Evolutionary conservation across 1,140 invertebrate genomes (phyloP).

Genomic region (Parasteatoda tepidariorum): DNA sequence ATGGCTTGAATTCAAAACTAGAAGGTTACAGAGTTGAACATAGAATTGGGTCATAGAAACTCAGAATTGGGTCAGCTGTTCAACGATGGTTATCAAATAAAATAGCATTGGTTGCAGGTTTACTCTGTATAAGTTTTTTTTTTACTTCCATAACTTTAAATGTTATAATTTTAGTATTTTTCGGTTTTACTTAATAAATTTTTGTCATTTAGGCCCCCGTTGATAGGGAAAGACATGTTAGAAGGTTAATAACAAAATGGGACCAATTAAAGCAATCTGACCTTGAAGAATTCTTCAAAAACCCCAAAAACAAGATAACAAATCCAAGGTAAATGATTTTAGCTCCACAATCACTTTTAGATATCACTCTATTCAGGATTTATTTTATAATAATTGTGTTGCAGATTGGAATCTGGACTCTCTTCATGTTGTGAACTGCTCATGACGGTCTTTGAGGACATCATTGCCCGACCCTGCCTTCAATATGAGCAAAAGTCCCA

Average conservation of each 20-base stretch:
- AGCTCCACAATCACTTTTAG: conserved; percentile 11
- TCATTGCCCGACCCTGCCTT: conserved; percentile 9
- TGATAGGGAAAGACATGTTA: conserved; percentile 38
- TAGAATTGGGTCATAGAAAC: no score
- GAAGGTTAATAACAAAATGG: conserved; percentile 63
- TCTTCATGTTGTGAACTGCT: conserved; percentile 63
- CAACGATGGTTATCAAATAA: no score
- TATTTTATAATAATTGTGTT: conserved; percentile 53
- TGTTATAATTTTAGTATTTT: background rate
- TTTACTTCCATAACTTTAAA: no score
- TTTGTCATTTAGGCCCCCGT: background rate
- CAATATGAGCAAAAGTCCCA: conserved; percentile 28
- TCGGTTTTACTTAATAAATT: background rate
- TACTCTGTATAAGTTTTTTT: no score
- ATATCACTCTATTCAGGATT: background rate
- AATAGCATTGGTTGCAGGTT: no score
- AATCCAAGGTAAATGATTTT: conserved; percentile 39
- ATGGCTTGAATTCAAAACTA: no score
- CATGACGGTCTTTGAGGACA: conserved; percentile 32
- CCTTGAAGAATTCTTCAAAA: conserved; percentile 65
- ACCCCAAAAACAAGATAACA: conserved; percentile 28
- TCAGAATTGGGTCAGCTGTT: no score
- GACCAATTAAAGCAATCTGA: conserved; percentile 65
- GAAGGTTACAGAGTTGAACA: no score
- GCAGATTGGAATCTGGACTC: conserved; percentile 75